A percentile compares a stretch with the other conserved stretches of the same genome.
These are phyloP conservation scores for Podarcis siculus DNA, from an alignment of 2,797 vertebrate species.

Conservation along the genomic window DNA sequence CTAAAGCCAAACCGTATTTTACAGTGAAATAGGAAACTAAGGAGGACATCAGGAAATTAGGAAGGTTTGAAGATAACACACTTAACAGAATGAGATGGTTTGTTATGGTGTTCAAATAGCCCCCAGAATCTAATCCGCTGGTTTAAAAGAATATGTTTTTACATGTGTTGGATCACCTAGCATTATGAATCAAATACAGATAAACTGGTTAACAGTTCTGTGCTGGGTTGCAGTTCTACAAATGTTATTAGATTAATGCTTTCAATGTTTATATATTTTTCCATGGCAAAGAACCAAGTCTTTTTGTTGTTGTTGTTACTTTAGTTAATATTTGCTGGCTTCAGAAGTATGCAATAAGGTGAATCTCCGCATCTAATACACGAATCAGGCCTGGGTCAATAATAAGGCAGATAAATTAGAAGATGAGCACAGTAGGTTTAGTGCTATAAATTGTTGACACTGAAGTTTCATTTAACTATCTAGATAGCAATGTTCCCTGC, in stretches of 20 bases:
- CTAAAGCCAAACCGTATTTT: neutral
- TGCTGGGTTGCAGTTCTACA: conserved; percentile 12
- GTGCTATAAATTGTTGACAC: conserved; percentile 13
- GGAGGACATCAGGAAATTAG: no score
- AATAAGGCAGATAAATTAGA: conserved; percentile 30
- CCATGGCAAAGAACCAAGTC: neutral
- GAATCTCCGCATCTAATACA: conserved; percentile 2
- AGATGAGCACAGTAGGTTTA: conserved; percentile 4
- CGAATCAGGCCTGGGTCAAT: conserved; percentile 12
- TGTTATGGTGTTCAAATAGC: neutral
- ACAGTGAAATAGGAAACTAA: neutral
- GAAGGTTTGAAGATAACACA: neutral
- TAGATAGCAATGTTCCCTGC: conserved; percentile 24
- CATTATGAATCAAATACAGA: neutral
- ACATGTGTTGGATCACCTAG: neutral
- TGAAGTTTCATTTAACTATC: conserved; percentile 47
- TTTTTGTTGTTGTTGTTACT: neutral
- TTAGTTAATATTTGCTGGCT: conserved; percentile 15
- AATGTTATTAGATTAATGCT: neutral
- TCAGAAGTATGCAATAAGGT: conserved; percentile 17
- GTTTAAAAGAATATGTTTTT: neutral
- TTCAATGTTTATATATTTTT: conserved; percentile 1
- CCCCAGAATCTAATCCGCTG: no score
- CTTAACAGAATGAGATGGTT: neutral
- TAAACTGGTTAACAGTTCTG: neutral